A percentile compares a stretch with the other conserved stretches of the same genome.
Conservation (phyloP, 2,797 vertebrate species). For the Mareca penelope region DNA sequence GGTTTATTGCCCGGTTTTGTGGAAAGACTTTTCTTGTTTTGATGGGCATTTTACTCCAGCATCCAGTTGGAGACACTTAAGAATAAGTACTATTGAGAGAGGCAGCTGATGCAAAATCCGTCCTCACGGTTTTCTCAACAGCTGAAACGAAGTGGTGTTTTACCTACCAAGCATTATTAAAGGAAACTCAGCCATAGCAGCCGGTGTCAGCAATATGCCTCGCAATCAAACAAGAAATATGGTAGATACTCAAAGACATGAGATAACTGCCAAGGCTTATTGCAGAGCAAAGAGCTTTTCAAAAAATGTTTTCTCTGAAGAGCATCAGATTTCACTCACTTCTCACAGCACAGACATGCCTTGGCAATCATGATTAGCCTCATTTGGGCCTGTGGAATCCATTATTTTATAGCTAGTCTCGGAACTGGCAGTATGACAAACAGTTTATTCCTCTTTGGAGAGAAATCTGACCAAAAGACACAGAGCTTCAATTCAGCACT, state of each 20-base stretch:
- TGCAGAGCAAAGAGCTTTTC: slow-evolving; percentile 65
- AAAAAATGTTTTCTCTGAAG: slow-evolving; percentile 66
- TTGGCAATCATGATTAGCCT: slow-evolving; percentile 68
- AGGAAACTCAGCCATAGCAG: slow-evolving; percentile 25
- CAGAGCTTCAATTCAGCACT: slow-evolving; percentile 6
- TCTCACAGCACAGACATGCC: slow-evolving; percentile 60
- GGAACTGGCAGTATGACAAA: slow-evolving; percentile 63
- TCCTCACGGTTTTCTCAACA: neutral
- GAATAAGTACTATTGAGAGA: slow-evolving; percentile 1
- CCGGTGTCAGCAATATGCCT: slow-evolving; percentile 39
- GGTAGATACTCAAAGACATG: slow-evolving; percentile 42
- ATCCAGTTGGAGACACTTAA: neutral
- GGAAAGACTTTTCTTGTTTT: neutral
- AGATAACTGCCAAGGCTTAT: slow-evolving; percentile 61
- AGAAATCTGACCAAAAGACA: slow-evolving; percentile 32
- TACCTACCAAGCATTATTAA: slow-evolving; percentile 19
- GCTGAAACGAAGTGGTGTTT: neutral
- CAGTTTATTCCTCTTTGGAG: slow-evolving; percentile 59
- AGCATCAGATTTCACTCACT: slow-evolving; percentile 67
- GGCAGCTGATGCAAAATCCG: neutral
- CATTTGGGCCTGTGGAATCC: slow-evolving; percentile 66
- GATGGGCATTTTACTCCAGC: neutral
- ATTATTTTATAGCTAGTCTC: slow-evolving; percentile 63
- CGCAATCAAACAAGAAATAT: slow-evolving; percentile 44
- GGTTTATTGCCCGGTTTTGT: neutral